Base-by-base conservation (phyloP, 2,113 vertebrate species). In the Coturnix japonica region DNA sequence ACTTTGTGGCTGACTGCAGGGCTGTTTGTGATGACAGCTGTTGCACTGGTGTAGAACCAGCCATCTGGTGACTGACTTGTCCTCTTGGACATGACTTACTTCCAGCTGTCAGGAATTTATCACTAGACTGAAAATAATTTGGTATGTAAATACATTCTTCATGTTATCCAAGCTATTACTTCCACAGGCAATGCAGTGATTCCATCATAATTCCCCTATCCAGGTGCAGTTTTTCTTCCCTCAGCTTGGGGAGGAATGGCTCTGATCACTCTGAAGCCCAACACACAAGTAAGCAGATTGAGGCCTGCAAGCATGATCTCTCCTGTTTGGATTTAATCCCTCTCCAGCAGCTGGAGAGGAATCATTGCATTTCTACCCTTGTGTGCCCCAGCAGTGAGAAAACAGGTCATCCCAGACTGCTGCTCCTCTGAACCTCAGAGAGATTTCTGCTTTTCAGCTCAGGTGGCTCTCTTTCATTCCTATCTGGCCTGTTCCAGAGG, bases 71-170 rank as follows among this genome's bases (percentile, higher is more conserved):
- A 82, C 86, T 25, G 43, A 86, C 87, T 90, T 92, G 74, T 93
- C 91, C 92, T 92, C 57, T 91, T 95, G 94, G 93, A 92, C 89
- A 74, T 47, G 69, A 1, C 86, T 87, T 95, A 76, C 76, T 86
- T 91, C 84, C 89, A 95, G 93, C 90, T 96, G 90, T 87, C 85
- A 92, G 75, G 75, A 89, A 89, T 95, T 95, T 93, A 88, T 37
- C 89, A 30, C 33, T 81, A 71, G 56, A 80, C 83, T 81, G 63
- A 82, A 93, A 94, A 94, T 96, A 93, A 88, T 93, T 92, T 70
- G 56, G 71, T 91, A 91, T 93, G 95, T 93, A 96, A 96, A 96
- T 90, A 94, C 53, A 64, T 91, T 92, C 76, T 92, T 87, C 64
- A 5, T 70, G 47, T 81, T 90, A 84, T 51, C 39, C 67, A 54